These are phyloP conservation scores for Acrossocheilus wenchowensis DNA, from an alignment of 2,797 vertebrate genomes.

Conservation along the genomic window DNA sequence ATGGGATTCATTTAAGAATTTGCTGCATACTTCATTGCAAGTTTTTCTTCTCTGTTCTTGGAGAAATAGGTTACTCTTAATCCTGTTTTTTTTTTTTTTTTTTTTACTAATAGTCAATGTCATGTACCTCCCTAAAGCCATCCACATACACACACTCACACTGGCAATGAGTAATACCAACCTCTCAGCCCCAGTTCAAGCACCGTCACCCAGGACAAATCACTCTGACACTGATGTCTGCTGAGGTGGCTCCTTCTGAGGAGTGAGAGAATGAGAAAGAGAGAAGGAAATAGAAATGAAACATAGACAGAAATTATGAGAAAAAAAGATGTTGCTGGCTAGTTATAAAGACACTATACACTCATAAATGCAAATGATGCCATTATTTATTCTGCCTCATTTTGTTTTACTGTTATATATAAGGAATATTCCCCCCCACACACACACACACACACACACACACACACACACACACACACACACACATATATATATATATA, in stretches of 20 bases:
- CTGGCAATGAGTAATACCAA: conserved; percentile 47
- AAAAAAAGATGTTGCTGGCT: background rate
- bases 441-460: background rate
- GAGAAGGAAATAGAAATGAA: conserved; percentile 18
- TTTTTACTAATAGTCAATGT: background rate
- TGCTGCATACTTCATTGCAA: background rate
- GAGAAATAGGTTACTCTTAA: background rate
- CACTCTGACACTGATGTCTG: conserved; percentile 50
- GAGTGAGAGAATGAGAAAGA: conserved; percentile 28
- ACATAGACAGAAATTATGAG: conserved; percentile 2
- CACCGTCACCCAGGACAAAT: conserved; percentile 50
- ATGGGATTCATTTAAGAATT: background rate
- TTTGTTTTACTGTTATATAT: background rate
- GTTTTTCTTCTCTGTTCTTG: background rate
- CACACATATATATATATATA: too few species aligned
- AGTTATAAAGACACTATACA: background rate
- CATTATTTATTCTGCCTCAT: background rate
- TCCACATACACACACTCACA: background rate
- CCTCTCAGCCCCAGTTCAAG: conserved; percentile 39
- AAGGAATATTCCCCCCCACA: background rate
- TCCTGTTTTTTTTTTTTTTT: background rate
- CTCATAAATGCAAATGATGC: background rate
- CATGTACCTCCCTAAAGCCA: conserved; percentile 14
- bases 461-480: too few species aligned
- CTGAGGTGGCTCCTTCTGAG: conserved; percentile 46